Evolutionary conservation across 2,888 invertebrate species (phyloP).

Genomic region (Syrphus vitripennis): DNA sequence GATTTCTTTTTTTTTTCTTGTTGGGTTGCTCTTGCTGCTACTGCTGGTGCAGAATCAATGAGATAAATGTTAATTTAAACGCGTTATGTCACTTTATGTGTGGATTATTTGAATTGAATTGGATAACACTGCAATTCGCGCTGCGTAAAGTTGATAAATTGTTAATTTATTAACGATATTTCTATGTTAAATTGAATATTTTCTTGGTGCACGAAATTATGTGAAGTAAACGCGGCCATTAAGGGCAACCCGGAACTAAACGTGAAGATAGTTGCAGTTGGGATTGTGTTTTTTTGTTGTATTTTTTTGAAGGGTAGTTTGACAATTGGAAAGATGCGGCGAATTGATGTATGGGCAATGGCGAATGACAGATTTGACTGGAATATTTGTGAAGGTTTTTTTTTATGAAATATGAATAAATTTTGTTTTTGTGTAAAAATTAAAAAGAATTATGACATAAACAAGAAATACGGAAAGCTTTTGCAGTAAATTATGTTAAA

Average conservation of each 20-base stretch:
- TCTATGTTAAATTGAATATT: constrained; percentile 38
- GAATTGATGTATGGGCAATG: constrained; percentile 18
- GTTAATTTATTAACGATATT: constrained; percentile 46
- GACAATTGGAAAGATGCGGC: constrained; percentile 60
- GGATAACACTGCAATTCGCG: constrained; percentile 25
- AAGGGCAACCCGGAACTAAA: constrained; percentile 71
- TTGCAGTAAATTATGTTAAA: too few species aligned
- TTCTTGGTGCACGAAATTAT: constrained; percentile 32
- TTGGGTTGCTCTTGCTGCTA: constrained; percentile 5
- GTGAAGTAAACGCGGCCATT: constrained; percentile 69
- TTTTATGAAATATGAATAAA: too few species aligned
- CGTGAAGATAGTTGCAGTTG: constrained; percentile 70
- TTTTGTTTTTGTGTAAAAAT: background rate
- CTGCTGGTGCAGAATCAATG: background rate
- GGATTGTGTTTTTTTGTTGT: background rate
- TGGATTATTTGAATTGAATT: constrained; percentile 19
- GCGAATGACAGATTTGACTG: constrained; percentile 19
- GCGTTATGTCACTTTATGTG: constrained; percentile 54
- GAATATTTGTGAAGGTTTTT: background rate
- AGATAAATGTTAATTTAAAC: constrained; percentile 11
- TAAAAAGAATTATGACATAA: background rate
- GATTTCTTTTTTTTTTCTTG: constrained; percentile 1
- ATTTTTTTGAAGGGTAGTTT: constrained; percentile 26
- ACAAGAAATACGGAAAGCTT: background rate
- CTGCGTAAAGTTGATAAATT: constrained; percentile 33